Evolutionary conservation across 2,888 invertebrate species (phyloP).

Genomic region (Flabesymbios commensalis): DNA sequence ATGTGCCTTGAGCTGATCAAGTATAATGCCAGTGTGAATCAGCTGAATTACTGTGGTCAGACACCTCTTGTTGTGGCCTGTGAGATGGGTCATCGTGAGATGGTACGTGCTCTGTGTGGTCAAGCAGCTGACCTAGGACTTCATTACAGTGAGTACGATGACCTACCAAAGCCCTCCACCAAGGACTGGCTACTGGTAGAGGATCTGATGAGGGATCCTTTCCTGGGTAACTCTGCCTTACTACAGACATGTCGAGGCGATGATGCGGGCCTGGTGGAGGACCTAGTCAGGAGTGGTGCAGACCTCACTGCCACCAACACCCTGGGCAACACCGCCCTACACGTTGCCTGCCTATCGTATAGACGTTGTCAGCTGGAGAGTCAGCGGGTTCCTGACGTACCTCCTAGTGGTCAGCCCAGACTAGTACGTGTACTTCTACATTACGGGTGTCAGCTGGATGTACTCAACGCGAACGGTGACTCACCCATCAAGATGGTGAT

Average conservation of each 20-base stretch:
- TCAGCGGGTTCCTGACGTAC: not conserved
- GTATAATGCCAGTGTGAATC: constrained; percentile 9
- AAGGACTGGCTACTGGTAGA: too few species aligned
- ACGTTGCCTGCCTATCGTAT: constrained; percentile 14
- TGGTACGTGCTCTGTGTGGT: constrained; percentile 10
- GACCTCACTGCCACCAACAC: constrained; percentile 5
- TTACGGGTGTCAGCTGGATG: not conserved
- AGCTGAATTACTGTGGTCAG: not conserved
- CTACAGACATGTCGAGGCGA: constrained; percentile 17
- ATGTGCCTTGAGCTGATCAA: constrained; percentile 4
- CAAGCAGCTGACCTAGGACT: constrained; percentile 7
- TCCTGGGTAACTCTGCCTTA: constrained; percentile 14
- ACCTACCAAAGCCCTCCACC: too few species aligned
- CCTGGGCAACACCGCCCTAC: constrained; percentile 15
- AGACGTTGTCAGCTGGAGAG: not conserved
- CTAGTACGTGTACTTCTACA: not conserved
- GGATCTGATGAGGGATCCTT: too few species aligned
- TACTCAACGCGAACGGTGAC: constrained; percentile 1
- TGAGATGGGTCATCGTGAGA: not conserved
- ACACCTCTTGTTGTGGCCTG: constrained; percentile 16
- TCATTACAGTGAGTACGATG: not conserved
- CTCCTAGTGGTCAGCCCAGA: not conserved
- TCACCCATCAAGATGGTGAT: constrained; percentile 11
- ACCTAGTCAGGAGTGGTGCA: constrained; percentile 3
- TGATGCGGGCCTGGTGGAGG: constrained; percentile 6